A percentile compares a stretch with the other conserved stretches of the same genome.
Evolutionary conservation across 2,888 invertebrate species (phyloP).

Genomic region (Synergus laeviventris): DNA sequence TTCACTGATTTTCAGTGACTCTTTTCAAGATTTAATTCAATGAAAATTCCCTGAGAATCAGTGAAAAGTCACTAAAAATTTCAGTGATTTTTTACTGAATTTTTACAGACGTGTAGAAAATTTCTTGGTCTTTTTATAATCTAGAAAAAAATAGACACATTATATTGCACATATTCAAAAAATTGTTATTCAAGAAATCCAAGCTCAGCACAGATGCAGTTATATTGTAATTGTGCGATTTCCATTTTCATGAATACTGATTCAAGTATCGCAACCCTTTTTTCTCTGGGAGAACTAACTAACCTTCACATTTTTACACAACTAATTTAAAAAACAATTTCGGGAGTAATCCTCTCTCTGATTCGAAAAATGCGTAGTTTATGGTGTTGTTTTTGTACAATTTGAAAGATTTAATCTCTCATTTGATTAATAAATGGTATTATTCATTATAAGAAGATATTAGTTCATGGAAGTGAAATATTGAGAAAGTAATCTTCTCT

Average conservation of each 20-base stretch:
- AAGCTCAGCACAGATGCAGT: background rate
- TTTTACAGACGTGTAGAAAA: no score
- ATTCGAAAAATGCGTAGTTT: background rate
- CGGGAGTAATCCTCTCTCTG: background rate
- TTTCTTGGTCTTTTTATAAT: no score
- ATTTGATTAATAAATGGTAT: background rate
- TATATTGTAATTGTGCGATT: slow-evolving; percentile 3
- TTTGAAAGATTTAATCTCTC: background rate
- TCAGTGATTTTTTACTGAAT: no score
- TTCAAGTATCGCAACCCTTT: background rate
- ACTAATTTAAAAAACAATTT: background rate
- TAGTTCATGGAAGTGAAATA: slow-evolving; percentile 11
- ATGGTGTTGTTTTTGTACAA: background rate
- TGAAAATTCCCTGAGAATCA: no score
- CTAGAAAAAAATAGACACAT: no score
- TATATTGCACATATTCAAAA: background rate
- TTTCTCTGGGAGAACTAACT: background rate
- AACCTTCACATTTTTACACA: background rate
- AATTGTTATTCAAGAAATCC: background rate
- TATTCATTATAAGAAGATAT: slow-evolving; percentile 19
- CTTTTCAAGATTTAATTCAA: no score
- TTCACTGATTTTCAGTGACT: no score
- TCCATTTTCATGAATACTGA: slow-evolving; percentile 20
- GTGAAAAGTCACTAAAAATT: no score
- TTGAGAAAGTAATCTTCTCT: background rate